phyloP scores from a whole-genome alignment of 1,140 invertebrate species.

The Papilio helenus region DNA sequence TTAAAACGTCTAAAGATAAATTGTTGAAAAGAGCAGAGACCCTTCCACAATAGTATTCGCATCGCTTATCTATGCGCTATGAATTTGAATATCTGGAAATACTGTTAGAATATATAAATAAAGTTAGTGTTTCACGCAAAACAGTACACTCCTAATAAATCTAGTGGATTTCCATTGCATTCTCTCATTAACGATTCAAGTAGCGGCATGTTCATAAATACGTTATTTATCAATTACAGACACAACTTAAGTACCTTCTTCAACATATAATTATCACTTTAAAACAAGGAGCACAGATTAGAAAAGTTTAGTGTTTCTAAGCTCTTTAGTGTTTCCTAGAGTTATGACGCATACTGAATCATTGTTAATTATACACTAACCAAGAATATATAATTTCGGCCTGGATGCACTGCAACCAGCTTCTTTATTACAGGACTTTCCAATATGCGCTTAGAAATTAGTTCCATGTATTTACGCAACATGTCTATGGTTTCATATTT shows the following conservation, averaged over 20 bases:
- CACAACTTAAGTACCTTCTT: conserved; percentile 56
- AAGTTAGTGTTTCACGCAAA: conserved; percentile 64
- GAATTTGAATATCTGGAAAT: conserved; percentile 72
- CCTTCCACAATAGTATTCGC: conserved; percentile 60
- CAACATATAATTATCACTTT: not conserved
- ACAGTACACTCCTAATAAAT: conserved; percentile 80
- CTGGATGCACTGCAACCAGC: too few species aligned
- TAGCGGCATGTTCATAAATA: conserved; percentile 67
- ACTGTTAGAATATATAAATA: conserved; percentile 76
- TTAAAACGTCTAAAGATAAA: not conserved
- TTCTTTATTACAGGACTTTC: too few species aligned
- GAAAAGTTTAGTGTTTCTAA: not conserved
- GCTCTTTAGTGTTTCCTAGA: too few species aligned
- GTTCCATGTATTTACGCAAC: too few species aligned
- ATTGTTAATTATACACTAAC: not conserved
- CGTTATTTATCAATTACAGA: conserved; percentile 78
- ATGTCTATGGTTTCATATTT: too few species aligned
- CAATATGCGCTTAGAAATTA: too few species aligned
- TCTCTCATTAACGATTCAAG: conserved; percentile 77
- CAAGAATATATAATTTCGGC: too few species aligned
- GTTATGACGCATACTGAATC: too few species aligned
- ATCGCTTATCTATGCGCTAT: conserved; percentile 66
- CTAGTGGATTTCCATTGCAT: conserved; percentile 76
- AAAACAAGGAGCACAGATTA: not conserved
- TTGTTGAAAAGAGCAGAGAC: conserved; percentile 25